Evolutionary conservation across 2,113 vertebrate genomes (phyloP), one percentile per base, ranked within the genome.

Genomic region (Steatornis caripensis): DNA sequence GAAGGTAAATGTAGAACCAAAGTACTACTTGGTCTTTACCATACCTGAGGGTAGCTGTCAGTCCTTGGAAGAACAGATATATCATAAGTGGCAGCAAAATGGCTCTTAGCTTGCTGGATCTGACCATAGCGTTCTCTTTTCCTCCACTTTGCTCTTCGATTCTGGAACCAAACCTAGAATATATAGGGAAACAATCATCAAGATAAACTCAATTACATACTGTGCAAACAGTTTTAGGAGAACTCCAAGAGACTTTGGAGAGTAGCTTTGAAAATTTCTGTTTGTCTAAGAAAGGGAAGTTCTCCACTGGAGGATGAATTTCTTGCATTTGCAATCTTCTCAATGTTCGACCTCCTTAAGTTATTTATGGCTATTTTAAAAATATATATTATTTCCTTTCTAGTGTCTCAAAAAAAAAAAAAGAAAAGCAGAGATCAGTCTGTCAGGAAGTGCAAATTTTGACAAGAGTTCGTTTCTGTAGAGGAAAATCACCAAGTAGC

Each of bases 131-230:
- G 99, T 96, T 99, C 99, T 79, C 99, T 98, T 94, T 99, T 99
- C 96, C 99, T 98, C 99, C 99, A 99, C 93, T 99, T 99, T 18
- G 99, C 99, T 97, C 99, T 99, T 98, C 99, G 97, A 98, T 99
- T 99, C 98, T 99, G 99, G 97, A 99, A 99, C 99, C 99, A 99
- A 86, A 99, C 99, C 99, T 99, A 80, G 3, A 71, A 71, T 11
- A 62, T 30, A 87, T 32, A 92, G 96, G 60, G 18, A 89, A 68
- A 94, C 6, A 81, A 4, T 75, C 22, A 76, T 55, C 23, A 55
- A 53, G 18, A 18, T 36, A 65, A 87, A 77, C 5, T 51, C 37
- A 83, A 11, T 37, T 69, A 10, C 12, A 41, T 32, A 27, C 3
- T 49, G 5, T 36, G 20, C 4, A 41, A 82, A 80, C 12, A 68